Evolutionary conservation across 1,140 invertebrate species (phyloP), one percentile per base, ranked within the genome.

Genomic region (Micrasema minimum): DNA sequence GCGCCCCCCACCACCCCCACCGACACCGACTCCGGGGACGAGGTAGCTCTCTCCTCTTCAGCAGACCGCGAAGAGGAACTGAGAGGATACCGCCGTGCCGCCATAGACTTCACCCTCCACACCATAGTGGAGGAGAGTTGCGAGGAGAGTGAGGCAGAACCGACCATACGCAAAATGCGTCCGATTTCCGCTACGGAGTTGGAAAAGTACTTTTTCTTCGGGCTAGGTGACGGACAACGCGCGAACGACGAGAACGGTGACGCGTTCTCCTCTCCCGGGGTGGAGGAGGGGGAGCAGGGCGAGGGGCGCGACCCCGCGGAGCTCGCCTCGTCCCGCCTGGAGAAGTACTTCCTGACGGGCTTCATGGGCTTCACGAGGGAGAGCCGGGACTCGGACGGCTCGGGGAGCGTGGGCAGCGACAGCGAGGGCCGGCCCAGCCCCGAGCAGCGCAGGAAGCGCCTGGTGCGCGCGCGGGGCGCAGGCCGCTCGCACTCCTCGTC

Each of bases 61-160:
- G 82, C 81, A 9, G 89, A 93, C 76, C 86, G 92, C 3, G 93
- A 94, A 75, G 93, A 94, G 72, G 93, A 95, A 72, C 85, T 94
- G 20, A 82, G 90, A 2, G 92, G 92, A 2, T 95, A 94, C 76
- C 90, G 93, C 77, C 84, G 91, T 14, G 88, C 92, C 26, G 88
- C 90, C 1, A 92, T 95, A 72, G 94, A 96, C 80, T 95, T 96
- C 74, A 96, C 94, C 0, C 82, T 97, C 55, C 94, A 96, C 76
- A 97, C 95, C 0, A 97, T 97, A 74, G 90, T 96, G 0, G 95
- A 97, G 83, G 95, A 97, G 80, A 95, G 93, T 70, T 96, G 94
- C 78, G 95, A 96, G 80, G 95, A 97, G 80, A 96, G 90, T 79
- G 92, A 93, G 81, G 89, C 90, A 48, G 92, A 92, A 77, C 86